Evolutionary conservation across 2,888 invertebrate species (phyloP), one percentile per base, ranked within the genome.

Genomic region (Tuberolachnus salignus): DNA sequence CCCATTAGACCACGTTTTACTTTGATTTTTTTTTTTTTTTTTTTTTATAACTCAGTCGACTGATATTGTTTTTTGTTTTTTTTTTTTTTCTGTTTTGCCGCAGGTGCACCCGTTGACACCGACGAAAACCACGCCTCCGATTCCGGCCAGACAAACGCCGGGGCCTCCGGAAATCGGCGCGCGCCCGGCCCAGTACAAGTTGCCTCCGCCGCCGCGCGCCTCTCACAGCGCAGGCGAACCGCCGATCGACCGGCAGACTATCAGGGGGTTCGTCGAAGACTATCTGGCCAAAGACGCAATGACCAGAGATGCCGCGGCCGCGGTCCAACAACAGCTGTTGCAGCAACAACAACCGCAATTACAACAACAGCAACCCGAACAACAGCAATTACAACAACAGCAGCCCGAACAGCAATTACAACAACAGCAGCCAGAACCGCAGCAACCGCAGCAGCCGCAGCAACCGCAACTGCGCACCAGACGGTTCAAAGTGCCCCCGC

Each of bases 161-260:
- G 78, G 67, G 21, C 78, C 78, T 0, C 78, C 78, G 9, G 19
- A 21, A 6, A 51, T 78, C 14, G 51, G 59, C n/a, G 69, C 78
- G 0, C 69, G 78, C 6, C 78, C 63, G 1, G 42, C 23, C 34
- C 78, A 61, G n/a, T 80, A 67, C 42, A 73, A 80, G n/a, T 85
- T 84, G 81, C 87, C 87, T 81, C 86, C 86, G 3, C 88, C 86
- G 80, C 86, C 86, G 9, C 83, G 84, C 55, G 84, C 85, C 14
- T 16, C 49, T 26, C n/a, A 9, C 11, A 14, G 16, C 13, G 21
- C 85, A 16, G 85, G 85, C 6, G 85, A 34, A 84, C 86, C 23
- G 80, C 85, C 49, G 4, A 8, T n/a, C 4, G 78, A 78, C 21
- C 59, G 78, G 11, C 78, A 67, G 21, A 21, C 69, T 8, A n/a